A percentile compares a stretch with the other conserved stretches of the same genome.
phyloP scores from a whole-genome alignment of 2,113 vertebrate species.

The Nerophis lumbriciformis region DNA sequence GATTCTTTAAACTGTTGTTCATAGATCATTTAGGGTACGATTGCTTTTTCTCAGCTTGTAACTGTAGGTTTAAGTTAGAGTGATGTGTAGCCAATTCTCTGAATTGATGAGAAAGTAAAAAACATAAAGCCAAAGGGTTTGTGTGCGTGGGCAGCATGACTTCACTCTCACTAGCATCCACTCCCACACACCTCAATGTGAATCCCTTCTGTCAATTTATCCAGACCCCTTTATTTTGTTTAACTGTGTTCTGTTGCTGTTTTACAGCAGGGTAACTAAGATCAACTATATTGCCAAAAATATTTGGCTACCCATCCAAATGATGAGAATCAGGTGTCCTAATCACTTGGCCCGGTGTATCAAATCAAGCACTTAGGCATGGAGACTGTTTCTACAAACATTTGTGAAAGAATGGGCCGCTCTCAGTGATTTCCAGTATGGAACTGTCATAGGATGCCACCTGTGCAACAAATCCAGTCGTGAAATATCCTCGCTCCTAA shows the following conservation, averaged over 20 bases:
- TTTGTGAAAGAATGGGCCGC: too few relatives aligned
- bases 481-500: too few relatives aligned
- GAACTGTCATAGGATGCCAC: too few relatives aligned
- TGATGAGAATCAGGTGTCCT: too few relatives aligned
- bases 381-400: too few relatives aligned
- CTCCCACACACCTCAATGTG: constrained; percentile 40
- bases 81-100: constrained; percentile 17
- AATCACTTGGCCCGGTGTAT: too few relatives aligned
- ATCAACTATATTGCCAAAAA: too few relatives aligned
- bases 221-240: constrained; percentile 18
- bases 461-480: too few relatives aligned
- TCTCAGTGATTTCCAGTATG: too few relatives aligned
- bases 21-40: neutral
- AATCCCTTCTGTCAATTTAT: constrained; percentile 35
- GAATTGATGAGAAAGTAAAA: constrained; percentile 22
- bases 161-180: constrained; percentile 31
- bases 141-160: constrained; percentile 58
- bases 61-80: constrained; percentile 13
- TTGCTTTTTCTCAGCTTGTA: neutral
- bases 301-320: too few relatives aligned
- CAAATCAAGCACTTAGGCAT: too few relatives aligned
- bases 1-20: neutral
- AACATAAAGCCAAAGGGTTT: constrained; percentile 8
- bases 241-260: neutral
- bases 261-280: neutral